These are phyloP conservation scores for Hesperophylax magnus DNA, from an alignment of 1,140 invertebrate species.

Conservation along the genomic window DNA sequence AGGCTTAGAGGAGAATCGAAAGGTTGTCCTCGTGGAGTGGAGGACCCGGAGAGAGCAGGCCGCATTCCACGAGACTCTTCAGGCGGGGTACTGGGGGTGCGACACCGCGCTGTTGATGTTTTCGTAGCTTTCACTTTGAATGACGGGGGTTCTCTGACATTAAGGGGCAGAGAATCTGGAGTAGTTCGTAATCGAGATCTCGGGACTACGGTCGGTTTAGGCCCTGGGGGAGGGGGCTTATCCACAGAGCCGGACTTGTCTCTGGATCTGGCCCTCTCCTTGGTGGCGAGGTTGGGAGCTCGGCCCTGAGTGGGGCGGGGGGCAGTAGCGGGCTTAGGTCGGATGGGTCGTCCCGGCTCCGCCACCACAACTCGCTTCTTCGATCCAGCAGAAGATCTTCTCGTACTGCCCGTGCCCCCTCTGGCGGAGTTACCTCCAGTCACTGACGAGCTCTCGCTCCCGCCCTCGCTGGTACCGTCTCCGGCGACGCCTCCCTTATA, in stretches of 20 bases:
- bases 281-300: slow-evolving; percentile 66
- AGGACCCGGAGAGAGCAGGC: slow-evolving; percentile 50
- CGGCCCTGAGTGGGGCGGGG: slow-evolving; percentile 72
- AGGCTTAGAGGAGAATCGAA: slow-evolving; percentile 62
- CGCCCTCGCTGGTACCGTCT: slow-evolving; percentile 77
- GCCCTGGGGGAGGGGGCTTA: slow-evolving; percentile 65
- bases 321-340: slow-evolving; percentile 65
- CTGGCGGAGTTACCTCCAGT: slow-evolving; percentile 63
- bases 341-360: slow-evolving; percentile 60
- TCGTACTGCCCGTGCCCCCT: slow-evolving; percentile 57
- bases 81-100: slow-evolving; percentile 62
- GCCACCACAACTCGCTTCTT: slow-evolving; percentile 64
- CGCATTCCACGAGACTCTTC: slow-evolving; percentile 52
- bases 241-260: slow-evolving; percentile 68
- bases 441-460: slow-evolving; percentile 82
- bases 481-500: slow-evolving; percentile 63
- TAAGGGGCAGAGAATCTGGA: slow-evolving; percentile 62
- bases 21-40: slow-evolving; percentile 48
- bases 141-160: slow-evolving; percentile 69
- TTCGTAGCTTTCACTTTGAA: slow-evolving; percentile 71
- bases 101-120: slow-evolving; percentile 71
- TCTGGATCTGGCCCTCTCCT: slow-evolving; percentile 71
- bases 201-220: slow-evolving; percentile 70
- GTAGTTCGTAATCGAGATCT: slow-evolving; percentile 68
- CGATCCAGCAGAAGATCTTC: slow-evolving; percentile 57